phyloP scores from a whole-genome alignment of 2,888 invertebrate species.

The Neocrepidodera transversa region DNA sequence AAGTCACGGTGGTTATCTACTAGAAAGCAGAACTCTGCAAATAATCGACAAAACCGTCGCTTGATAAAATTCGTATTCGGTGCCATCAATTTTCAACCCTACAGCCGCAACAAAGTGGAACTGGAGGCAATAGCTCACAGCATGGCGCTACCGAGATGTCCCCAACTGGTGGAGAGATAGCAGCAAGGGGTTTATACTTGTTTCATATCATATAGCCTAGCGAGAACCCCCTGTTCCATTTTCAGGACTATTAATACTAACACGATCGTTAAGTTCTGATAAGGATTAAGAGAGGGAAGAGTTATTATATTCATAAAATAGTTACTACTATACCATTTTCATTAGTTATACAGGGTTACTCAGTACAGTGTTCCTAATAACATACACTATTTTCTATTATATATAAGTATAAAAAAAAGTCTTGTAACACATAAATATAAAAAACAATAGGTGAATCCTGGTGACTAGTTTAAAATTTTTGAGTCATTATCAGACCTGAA shows the following conservation, averaged over 20 bases:
- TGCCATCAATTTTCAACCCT: conserved; percentile 18
- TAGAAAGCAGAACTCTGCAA: conserved; percentile 18
- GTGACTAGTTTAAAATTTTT: too few species aligned
- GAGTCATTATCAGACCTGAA: too few species aligned
- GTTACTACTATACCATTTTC: too few species aligned
- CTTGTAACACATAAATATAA: too few species aligned
- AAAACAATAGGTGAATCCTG: too few species aligned
- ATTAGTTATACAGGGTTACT: too few species aligned
- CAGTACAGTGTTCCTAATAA: too few species aligned
- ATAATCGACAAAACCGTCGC: conserved; percentile 16
- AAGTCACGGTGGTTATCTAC: too few species aligned
- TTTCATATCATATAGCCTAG: conserved; percentile 26
- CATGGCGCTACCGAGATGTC: conserved; percentile 29
- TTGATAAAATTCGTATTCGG: conserved; percentile 1
- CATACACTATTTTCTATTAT: too few species aligned
- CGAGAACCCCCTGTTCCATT: conserved; percentile 16
- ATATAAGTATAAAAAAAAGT: too few species aligned
- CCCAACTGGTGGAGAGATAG: conserved; percentile 30
- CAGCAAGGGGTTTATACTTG: conserved; percentile 30
- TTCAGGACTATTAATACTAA: conserved; percentile 31
- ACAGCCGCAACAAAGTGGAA: conserved; percentile 18
- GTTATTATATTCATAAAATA: too few species aligned
- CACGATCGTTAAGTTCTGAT: conserved; percentile 29
- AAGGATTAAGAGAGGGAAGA: conserved; percentile 11
- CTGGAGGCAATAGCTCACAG: conserved; percentile 26